These are phyloP conservation scores for Hemicordylus capensis DNA, from an alignment of 2,113 vertebrate genomes.

Conservation along the genomic window DNA sequence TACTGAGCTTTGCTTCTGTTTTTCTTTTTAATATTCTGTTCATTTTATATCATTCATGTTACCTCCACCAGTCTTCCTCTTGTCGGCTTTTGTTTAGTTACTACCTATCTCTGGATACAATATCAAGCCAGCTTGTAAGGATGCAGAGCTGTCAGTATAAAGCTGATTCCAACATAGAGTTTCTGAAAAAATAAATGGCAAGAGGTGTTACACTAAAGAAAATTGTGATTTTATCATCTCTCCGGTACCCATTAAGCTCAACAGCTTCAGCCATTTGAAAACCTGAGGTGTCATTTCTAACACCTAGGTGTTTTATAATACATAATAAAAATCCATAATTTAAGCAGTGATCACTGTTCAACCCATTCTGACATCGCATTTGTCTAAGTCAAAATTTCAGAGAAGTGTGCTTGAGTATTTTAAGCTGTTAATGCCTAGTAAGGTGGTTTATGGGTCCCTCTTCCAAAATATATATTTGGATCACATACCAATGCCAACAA, in stretches of 20 bases:
- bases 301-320: constrained; percentile 41
- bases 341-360: constrained; percentile 47
- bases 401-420: constrained; percentile 31
- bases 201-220: constrained; percentile 38
- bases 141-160: constrained; percentile 52
- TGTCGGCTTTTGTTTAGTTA: constrained; percentile 47
- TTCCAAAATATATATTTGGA: not conserved
- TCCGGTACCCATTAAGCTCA: constrained; percentile 57
- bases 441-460: not conserved
- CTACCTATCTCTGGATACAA: constrained; percentile 38
- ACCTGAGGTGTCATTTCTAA: constrained; percentile 55
- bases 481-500: not conserved
- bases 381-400: constrained; percentile 56
- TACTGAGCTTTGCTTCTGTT: not conserved
- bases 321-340: constrained; percentile 55
- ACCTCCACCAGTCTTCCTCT: constrained; percentile 51
- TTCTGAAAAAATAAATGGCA: constrained; percentile 56
- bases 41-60: constrained; percentile 57
- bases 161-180: constrained; percentile 31
- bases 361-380: constrained; percentile 21
- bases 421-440: constrained; percentile 51
- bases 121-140: constrained; percentile 37
- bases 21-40: constrained; percentile 8
- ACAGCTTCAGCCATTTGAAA: constrained; percentile 56
- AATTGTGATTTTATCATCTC: constrained; percentile 64